Evolutionary conservation across 2,113 vertebrate species (phyloP).

Genomic region (Paedocypris sp.): DNA sequence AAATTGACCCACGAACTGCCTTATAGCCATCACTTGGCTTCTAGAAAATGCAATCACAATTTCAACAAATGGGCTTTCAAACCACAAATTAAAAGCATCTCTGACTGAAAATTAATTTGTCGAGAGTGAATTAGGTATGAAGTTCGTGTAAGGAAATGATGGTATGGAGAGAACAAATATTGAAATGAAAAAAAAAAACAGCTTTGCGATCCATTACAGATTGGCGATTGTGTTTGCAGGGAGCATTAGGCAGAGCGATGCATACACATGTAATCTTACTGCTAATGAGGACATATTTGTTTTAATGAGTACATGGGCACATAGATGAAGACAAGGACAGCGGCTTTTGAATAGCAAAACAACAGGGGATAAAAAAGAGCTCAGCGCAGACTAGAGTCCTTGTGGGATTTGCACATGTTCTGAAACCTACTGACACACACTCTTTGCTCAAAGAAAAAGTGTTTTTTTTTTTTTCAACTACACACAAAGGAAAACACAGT

Average conservation of each 20-base stretch:
- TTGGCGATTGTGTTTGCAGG: conserved; percentile 12
- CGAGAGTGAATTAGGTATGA: too few relatives aligned
- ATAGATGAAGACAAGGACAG: conserved; percentile 42
- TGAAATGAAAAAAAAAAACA: not conserved
- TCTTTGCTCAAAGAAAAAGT: conserved; percentile 23
- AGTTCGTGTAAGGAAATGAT: too few relatives aligned
- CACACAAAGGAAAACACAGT: conserved; percentile 24
- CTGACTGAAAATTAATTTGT: too few relatives aligned
- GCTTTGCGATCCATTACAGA: conserved; percentile 20
- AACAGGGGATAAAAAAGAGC: conserved; percentile 52
- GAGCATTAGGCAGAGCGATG: conserved; percentile 17
- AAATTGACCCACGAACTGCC: too few relatives aligned
- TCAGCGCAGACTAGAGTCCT: conserved; percentile 39
- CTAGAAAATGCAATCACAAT: too few relatives aligned
- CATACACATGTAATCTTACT: conserved; percentile 49
- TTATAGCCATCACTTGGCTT: too few relatives aligned
- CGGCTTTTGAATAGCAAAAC: conserved; percentile 51
- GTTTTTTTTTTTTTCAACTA: conserved; percentile 27
- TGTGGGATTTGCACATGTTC: conserved; percentile 45
- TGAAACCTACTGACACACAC: conserved; percentile 24
- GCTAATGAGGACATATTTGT: conserved; percentile 71
- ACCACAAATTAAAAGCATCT: too few relatives aligned
- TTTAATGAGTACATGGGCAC: conserved; percentile 47
- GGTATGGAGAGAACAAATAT: too few relatives aligned
- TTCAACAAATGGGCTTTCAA: too few relatives aligned